Evolutionary conservation across 2,888 invertebrate genomes (phyloP), one percentile per base, ranked within the genome.

Genomic region (Napeogenes inachia): DNA sequence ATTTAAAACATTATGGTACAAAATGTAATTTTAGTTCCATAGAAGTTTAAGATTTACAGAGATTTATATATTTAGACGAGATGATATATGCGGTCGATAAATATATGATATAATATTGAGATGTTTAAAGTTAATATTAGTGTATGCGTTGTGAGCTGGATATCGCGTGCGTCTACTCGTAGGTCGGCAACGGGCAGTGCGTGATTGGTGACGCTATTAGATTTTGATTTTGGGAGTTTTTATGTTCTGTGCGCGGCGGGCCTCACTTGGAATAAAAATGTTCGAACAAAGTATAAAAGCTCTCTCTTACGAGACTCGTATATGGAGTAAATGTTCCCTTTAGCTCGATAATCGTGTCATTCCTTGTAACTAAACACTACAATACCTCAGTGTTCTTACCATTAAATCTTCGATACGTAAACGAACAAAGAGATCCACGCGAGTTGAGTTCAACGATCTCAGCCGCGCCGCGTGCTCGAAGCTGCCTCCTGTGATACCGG

Each of bases 21-120:
- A 89, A 88, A 80, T 79, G 79, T 87, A 85, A 87, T 84, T 86
- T 87, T 87, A 87, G 84, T 87, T 87, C 84, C 84, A 87, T 89
- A 89, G 85, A 80, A 74, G 73, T 81, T 80, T 87, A 88, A 87
- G 85, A 85, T 77, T 80, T 79, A 83, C 84, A 88, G 87, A 87
- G 85, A 50, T 84, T 84, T 87, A 87, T 87, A 42, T 42, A 86
- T 85, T 82, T 84, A 83, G 80, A 82, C 70, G 73, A 73, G 77
- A 76, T 74, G 75, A 77, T 81, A 80, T 79, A 77, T 73, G 72
- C 68, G 66, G 67, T 61, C 64, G 58, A 46, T 46, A 60, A 53
- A 38, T 50, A 50, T 57, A 53, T 50, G 45, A 60, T 55, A 55
- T 56, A 45, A 45, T 33, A 54, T 42, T 72, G 75, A 78, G 72